Evolutionary conservation across 2,113 vertebrate genomes (phyloP).

Genomic region (Naja naja): DNA sequence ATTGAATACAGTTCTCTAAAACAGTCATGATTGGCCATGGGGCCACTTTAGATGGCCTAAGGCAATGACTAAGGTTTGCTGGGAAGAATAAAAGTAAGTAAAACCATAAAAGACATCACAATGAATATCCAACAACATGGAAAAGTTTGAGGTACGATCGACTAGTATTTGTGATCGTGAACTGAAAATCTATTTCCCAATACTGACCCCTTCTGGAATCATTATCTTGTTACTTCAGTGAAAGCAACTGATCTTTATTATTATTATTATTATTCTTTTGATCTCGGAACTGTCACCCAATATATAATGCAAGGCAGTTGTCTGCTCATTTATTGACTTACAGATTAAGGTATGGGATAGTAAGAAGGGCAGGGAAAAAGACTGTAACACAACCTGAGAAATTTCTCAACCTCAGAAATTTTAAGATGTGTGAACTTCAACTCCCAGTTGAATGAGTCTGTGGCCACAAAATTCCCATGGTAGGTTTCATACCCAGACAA

Average conservation of each 20-base stretch:
- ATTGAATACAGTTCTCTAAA: no score
- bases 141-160: background rate
- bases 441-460: background rate
- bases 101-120: background rate
- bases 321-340: background rate
- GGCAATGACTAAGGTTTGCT: background rate
- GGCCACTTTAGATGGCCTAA: background rate
- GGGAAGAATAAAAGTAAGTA: background rate
- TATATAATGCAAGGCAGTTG: background rate
- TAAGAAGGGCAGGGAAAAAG: background rate
- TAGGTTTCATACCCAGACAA: background rate
- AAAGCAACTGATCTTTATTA: background rate
- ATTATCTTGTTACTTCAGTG: background rate
- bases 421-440: background rate
- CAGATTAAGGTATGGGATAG: background rate
- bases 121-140: background rate
- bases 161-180: background rate
- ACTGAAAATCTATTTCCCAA: background rate
- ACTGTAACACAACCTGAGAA: background rate
- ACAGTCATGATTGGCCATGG: background rate
- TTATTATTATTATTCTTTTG: background rate
- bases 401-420: background rate
- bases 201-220: slow-evolving; percentile 8
- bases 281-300: background rate
- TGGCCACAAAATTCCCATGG: background rate